Evolutionary conservation across 2,797 vertebrate species (phyloP), one percentile per base, ranked within the genome.

Genomic region (Anabas testudineus): DNA sequence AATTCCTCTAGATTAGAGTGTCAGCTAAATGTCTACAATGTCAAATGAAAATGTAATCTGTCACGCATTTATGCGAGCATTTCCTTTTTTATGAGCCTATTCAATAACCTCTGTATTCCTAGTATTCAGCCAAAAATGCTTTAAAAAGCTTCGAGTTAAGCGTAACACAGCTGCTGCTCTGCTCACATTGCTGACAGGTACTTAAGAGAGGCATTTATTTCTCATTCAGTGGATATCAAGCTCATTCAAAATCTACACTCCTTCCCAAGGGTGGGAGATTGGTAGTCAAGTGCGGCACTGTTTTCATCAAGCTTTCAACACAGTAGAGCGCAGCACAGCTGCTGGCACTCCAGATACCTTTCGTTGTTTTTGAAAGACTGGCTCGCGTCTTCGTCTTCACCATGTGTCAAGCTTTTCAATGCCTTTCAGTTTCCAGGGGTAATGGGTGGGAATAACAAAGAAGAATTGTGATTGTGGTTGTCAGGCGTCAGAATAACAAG

Each of bases 191-290:
- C 84, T 86, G 87, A 89, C 87, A 88, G 88, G 81, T 86, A 77
- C 81, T 87, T 80, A 84, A 71, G 86, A 79, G 80, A 54, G 28
- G 82, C 89, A 82, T 90, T 90, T 92, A 90, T 77, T 90, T 71
- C 82, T 82, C 86, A 86, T 90, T 89, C 89, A 86, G 56, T 37
- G 78, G 76, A 80, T 86, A 88, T 91, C 83, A 88, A 82, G 80
- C 90, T 85, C 88, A 87, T 91, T 92, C 82, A 88, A 34, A 81
- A 77, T 65, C 76, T 61, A 71, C 82, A 52, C 62, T 47, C 58
- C 56, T 68, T 70, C 76, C 74, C 68, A 19, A 66, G 66, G 67
- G 75, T 61, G 82, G 24, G 45, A 24, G 77, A 80, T 84, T 81
- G 78, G 66, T 79, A 78, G 82, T 88, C 79, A 54, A 83, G 88